These are phyloP conservation scores for Mormoops blainvillei DNA, from an alignment of 2,113 vertebrate species.

Conservation along the genomic window DNA sequence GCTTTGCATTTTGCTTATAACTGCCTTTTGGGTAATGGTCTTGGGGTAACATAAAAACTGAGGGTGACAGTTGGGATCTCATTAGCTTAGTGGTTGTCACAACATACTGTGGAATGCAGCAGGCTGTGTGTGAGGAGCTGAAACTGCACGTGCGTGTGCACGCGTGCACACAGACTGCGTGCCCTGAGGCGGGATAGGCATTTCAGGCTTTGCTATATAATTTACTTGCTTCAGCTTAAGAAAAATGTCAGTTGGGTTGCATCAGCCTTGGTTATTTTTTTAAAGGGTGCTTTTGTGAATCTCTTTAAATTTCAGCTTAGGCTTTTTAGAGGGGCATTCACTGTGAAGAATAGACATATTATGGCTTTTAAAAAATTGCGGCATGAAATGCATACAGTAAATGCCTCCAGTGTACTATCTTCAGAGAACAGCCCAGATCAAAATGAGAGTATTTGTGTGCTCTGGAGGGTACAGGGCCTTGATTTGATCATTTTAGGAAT, in stretches of 20 bases:
- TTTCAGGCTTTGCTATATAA: constrained; percentile 38
- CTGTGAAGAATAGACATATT: constrained; percentile 5
- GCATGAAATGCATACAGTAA: background rate
- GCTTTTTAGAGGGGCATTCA: constrained; percentile 16
- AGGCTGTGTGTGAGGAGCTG: background rate
- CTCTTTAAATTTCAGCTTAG: constrained; percentile 23
- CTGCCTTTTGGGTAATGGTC: background rate
- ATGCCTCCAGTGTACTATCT: background rate
- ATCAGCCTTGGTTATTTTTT: constrained; percentile 23
- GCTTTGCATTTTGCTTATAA: background rate
- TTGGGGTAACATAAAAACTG: constrained; percentile 46
- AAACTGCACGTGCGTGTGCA: fast-evolving
- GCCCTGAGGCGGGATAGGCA: background rate
- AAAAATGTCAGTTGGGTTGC: constrained; percentile 6
- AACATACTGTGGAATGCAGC: background rate
- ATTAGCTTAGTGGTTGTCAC: constrained; percentile 44
- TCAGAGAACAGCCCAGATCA: background rate
- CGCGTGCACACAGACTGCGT: no score
- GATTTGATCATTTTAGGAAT: background rate
- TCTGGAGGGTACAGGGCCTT: background rate
- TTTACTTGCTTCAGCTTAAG: constrained; percentile 30
- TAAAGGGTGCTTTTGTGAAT: constrained; percentile 6
- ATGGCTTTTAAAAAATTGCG: background rate
- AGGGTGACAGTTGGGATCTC: constrained; percentile 28
- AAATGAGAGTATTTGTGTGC: background rate